Evolutionary conservation across 1,140 invertebrate genomes (phyloP).

Genomic region (Melitaea cinxia): DNA sequence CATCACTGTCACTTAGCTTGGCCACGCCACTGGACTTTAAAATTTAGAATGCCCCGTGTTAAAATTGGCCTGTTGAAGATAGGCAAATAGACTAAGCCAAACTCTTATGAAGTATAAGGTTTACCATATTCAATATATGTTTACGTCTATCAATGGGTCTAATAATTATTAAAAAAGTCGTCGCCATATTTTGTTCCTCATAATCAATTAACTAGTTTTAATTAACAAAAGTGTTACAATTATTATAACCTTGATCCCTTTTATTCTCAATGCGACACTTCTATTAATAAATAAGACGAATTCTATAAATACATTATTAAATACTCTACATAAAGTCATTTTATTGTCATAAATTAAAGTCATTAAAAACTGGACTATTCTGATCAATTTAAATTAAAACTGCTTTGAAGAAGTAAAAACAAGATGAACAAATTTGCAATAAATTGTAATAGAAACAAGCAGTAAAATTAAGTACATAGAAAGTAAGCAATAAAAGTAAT

Average conservation of each 20-base stretch:
- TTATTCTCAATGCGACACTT: background rate
- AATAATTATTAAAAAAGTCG: no score
- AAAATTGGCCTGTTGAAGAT: no score
- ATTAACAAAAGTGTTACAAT: background rate
- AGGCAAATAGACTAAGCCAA: no score
- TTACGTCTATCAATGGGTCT: no score
- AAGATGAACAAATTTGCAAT: background rate
- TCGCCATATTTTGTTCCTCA: background rate
- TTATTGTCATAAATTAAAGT: background rate
- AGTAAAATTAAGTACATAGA: background rate
- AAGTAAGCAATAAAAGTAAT: no score
- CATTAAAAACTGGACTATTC: background rate
- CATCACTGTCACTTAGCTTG: no score
- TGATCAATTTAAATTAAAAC: background rate
- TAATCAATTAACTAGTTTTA: background rate
- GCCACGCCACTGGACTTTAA: no score
- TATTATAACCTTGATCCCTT: conserved; percentile 9
- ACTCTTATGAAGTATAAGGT: no score
- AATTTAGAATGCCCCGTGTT: no score
- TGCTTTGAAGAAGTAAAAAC: background rate
- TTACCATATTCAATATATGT: no score
- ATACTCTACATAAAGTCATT: background rate
- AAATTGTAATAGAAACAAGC: background rate
- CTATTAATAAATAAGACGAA: background rate
- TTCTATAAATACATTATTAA: conserved; percentile 3